These are phyloP conservation scores for Palloptera scutellata DNA, from an alignment of 2,888 invertebrate species.

Conservation along the genomic window DNA sequence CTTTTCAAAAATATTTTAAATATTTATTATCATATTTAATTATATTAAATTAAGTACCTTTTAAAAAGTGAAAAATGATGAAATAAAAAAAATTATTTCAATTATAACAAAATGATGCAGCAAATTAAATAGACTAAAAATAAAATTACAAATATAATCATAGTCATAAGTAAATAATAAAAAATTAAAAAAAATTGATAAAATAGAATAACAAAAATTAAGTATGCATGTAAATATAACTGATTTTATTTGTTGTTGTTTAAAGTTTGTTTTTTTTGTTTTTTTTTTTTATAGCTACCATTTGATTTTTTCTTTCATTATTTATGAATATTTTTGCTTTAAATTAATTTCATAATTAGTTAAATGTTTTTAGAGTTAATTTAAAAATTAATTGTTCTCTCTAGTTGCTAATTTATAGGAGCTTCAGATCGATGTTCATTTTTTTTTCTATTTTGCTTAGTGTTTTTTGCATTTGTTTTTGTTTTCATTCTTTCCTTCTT, in stretches of 20 bases:
- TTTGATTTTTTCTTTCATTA: conserved; percentile 44
- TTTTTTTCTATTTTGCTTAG: conserved; percentile 10
- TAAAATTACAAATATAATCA: too few relatives aligned
- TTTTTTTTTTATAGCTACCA: conserved; percentile 50
- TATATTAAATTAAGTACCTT: background rate
- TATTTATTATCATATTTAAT: too few relatives aligned
- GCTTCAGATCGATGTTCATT: conserved; percentile 24
- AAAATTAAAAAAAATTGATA: background rate
- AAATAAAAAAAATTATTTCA: too few relatives aligned
- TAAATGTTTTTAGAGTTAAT: conserved; percentile 33
- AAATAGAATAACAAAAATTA: background rate
- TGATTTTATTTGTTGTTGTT: conserved; percentile 13
- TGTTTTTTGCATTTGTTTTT: background rate
- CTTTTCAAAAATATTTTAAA: too few relatives aligned
- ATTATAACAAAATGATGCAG: too few relatives aligned
- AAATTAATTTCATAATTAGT: conserved; percentile 31
- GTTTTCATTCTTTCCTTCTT: background rate
- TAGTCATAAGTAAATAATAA: background rate
- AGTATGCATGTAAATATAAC: background rate
- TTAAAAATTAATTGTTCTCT: conserved; percentile 15
- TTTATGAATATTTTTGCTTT: conserved; percentile 49
- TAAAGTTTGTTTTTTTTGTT: background rate
- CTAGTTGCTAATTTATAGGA: conserved; percentile 15
- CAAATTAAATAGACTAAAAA: too few relatives aligned
- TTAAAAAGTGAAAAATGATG: conserved; percentile 1